Evolutionary conservation across 53 echinoderm and acorn worm species (phyloP).

Genomic region (Astropecten irregularis): DNA sequence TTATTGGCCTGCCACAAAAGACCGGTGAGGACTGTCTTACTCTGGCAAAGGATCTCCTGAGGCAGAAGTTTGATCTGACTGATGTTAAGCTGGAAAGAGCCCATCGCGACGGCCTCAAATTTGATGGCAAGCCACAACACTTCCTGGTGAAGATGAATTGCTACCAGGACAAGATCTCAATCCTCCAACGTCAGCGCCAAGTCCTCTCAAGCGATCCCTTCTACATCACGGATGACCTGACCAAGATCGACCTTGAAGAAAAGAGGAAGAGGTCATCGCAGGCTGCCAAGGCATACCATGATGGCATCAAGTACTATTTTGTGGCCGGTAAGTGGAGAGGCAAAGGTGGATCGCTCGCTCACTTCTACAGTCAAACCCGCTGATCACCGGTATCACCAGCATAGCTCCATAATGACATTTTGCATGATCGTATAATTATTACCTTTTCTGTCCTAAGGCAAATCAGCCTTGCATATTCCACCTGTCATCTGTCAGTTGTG

Average conservation of each 20-base stretch:
- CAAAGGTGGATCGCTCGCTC: neutral
- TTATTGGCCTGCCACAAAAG: slow-evolving; percentile 4
- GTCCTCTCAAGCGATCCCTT: neutral
- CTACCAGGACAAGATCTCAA: neutral
- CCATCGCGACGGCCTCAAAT: neutral
- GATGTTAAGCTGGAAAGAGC: slow-evolving; percentile 6
- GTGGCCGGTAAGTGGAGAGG: slow-evolving; percentile 8
- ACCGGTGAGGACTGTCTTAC: neutral
- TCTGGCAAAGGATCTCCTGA: neutral
- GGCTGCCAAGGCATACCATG: neutral
- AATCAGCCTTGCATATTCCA: too few species aligned
- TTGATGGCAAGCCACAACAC: slow-evolving; percentile 5
- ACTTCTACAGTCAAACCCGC: slow-evolving; percentile 2
- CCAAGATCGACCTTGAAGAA: neutral
- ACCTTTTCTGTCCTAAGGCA: too few species aligned
- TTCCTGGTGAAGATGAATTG: neutral
- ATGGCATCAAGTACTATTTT: neutral
- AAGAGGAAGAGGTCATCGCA: slow-evolving; percentile 8
- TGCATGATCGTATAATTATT: too few species aligned
- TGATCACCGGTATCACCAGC: too few species aligned
- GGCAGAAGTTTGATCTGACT: neutral
- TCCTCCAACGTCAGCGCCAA: slow-evolving; percentile 1
- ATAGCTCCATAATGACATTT: too few species aligned
- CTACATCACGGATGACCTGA: slow-evolving; percentile 2
- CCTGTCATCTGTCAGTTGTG: too few species aligned